Base-by-base conservation (phyloP, 2,113 vertebrate genomes). In the Bubo scandiacus region DNA sequence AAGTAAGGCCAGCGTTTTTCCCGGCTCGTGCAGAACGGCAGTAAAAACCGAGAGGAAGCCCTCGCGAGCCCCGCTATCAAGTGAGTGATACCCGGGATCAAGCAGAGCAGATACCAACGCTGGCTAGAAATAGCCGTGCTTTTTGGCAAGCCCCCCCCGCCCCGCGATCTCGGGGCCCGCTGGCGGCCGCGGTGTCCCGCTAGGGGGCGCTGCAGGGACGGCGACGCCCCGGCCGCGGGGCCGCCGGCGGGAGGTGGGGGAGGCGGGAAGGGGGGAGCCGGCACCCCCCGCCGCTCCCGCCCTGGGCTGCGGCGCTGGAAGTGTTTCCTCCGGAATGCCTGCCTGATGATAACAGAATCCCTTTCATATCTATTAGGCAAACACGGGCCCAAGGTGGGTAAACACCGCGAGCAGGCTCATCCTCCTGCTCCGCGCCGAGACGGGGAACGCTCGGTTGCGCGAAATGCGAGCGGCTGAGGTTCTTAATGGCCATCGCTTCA, bases 291-390 rank as follows among this genome's bases (percentile, higher is more conserved):
- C 55, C 30, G 19, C 47, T 57, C 32, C 15, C 57, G 36, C 42
- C 12, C 80, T 62, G 21, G 78, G 63, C 86, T 80, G 80, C 42
- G 54, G 82, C 89, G 92, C 77, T 12, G 47, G 8, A 75, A 89
- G 52, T 18, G 71, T 62, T 92, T 92, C 88, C 94, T 97, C 86
- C 75, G 79, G 92, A 98, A 96, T 88, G 88, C 75, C 90, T 85
- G 86, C 78, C 86, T 90, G 87, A 84, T 58, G 91, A 97, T 90
- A 97, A 97, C 96, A 94, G 92, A 85, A 90, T 86, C 96, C 67
- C 61, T 95, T 96, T 96, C 91, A 92, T 90, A 94, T 67, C 79
- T 77, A 34, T 54, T 65, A 85, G 90, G 86, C 93, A 97, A 95
- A 95, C 88, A 85, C 12, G n/a, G 43, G 79, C 59, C 65, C 65